Percentiles rank a stretch among this genome's conserved stretches.
Conservation (phyloP, 2,888 invertebrate genomes). For the Parascotia fuliginaria region DNA sequence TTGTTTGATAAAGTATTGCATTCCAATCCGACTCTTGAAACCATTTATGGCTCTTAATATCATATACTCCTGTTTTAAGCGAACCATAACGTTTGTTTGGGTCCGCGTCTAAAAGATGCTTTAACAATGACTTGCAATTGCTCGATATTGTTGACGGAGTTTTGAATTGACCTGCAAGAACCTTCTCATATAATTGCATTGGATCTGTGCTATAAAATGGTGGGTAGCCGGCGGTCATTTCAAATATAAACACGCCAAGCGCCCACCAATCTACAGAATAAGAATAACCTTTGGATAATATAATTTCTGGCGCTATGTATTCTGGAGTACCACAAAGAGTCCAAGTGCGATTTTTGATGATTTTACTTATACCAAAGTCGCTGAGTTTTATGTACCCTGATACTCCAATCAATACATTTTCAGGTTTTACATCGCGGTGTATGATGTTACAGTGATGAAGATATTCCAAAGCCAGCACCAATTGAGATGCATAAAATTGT, state of each 20-base stretch:
- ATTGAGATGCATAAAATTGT: conserved; percentile 95
- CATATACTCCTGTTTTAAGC: conserved; percentile 93
- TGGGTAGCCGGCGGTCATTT: conserved; percentile 95
- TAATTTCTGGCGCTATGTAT: conserved; percentile 97
- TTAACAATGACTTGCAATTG: conserved; percentile 91
- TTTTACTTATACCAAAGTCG: conserved; percentile 97
- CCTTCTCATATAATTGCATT: conserved; percentile 96
- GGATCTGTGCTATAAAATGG: conserved; percentile 96
- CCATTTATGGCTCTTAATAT: conserved; percentile 96
- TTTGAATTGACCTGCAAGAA: conserved; percentile 94
- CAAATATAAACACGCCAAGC: conserved; percentile 93
- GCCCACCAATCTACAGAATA: conserved; percentile 98
- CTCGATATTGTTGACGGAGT: conserved; percentile 92
- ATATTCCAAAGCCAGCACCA: conserved; percentile 95
- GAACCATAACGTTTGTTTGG: conserved; percentile 90
- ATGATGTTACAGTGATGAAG: conserved; percentile 93
- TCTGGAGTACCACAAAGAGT: conserved; percentile 98
- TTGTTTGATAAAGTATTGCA: conserved; percentile 90
- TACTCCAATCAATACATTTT: conserved; percentile 92
- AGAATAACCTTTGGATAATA: conserved; percentile 95
- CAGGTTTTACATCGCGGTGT: conserved; percentile 96
- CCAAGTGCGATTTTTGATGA: conserved; percentile 91
- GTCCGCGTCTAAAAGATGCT: conserved; percentile 89
- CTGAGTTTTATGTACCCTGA: conserved; percentile 92
- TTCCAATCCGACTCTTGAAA: conserved; percentile 94